phyloP scores from a whole-genome alignment of 37 sponge, comb jelly and placozoan genomes.

The Mnemiopsis leidyi region DNA sequence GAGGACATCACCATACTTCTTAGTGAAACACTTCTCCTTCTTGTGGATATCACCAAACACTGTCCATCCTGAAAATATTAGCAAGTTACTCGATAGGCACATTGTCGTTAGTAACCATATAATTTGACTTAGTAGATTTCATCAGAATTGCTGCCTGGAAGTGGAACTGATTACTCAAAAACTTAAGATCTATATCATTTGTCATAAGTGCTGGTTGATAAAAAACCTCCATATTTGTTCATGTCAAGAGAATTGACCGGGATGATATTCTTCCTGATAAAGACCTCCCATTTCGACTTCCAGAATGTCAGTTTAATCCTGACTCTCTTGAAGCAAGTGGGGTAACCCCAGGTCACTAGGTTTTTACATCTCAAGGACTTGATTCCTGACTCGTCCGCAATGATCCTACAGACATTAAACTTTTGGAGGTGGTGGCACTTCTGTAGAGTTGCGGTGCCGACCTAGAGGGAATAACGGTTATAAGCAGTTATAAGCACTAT shows the following conservation, averaged over 20 bases:
- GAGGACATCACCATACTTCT: not conserved
- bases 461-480: too few relatives aligned
- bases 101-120: too few relatives aligned
- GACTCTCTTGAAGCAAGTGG: constrained; percentile 19
- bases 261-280: not conserved
- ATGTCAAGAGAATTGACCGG: constrained; percentile 6
- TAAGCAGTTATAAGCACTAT: too few relatives aligned
- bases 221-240: not conserved
- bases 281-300: constrained; percentile 29
- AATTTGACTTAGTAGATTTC: too few relatives aligned
- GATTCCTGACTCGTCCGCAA: not conserved
- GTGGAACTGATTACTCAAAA: too few relatives aligned
- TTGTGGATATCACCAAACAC: constrained; percentile 22
- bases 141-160: too few relatives aligned
- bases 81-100: too few relatives aligned
- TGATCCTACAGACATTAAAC: not conserved
- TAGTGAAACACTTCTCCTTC: constrained; percentile 33
- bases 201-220: too few relatives aligned
- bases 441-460: constrained; percentile 3
- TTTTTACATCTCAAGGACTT: not conserved
- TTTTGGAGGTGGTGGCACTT: constrained; percentile 17
- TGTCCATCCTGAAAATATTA: not conserved
- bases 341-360: not conserved
- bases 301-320: constrained; percentile 1
- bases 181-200: too few relatives aligned